phyloP scores from a whole-genome alignment of 1,140 invertebrate species.

The Diprion similis region DNA sequence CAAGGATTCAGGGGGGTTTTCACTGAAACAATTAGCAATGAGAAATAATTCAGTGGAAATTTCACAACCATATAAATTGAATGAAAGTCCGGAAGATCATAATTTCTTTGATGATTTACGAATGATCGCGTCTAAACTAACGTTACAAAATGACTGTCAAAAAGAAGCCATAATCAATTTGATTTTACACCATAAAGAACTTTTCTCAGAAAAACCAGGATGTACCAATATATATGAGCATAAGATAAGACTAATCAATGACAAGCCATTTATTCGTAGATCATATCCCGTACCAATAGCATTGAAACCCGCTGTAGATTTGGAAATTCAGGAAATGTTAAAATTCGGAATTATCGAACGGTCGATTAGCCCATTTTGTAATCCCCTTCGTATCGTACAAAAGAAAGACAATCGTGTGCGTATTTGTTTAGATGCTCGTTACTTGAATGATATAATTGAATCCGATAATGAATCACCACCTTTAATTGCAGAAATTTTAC shows the following conservation, averaged over 20 bases:
- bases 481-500: constrained; percentile 29
- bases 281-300: constrained; percentile 32
- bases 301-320: constrained; percentile 18
- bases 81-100: neutral
- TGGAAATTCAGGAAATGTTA: constrained; percentile 26
- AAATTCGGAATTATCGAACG: constrained; percentile 31
- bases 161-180: constrained; percentile 1
- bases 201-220: constrained; percentile 19
- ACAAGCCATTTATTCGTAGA: constrained; percentile 23
- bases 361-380: constrained; percentile 38
- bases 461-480: constrained; percentile 26
- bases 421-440: constrained; percentile 43
- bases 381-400: constrained; percentile 38
- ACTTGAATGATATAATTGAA: constrained; percentile 26
- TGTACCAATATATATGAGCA: constrained; percentile 29
- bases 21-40: neutral
- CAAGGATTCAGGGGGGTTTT: neutral
- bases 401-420: constrained; percentile 40
- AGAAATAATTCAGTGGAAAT: neutral
- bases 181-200: constrained; percentile 8
- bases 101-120: constrained; percentile 15
- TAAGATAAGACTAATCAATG: constrained; percentile 19
- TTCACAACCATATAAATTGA: neutral
- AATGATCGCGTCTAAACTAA: constrained; percentile 15
- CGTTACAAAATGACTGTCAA: constrained; percentile 10